A percentile compares a stretch with the other conserved stretches of the same genome.
phyloP scores from a whole-genome alignment of 2,797 vertebrate genomes.

The Spatula clypeata region DNA sequence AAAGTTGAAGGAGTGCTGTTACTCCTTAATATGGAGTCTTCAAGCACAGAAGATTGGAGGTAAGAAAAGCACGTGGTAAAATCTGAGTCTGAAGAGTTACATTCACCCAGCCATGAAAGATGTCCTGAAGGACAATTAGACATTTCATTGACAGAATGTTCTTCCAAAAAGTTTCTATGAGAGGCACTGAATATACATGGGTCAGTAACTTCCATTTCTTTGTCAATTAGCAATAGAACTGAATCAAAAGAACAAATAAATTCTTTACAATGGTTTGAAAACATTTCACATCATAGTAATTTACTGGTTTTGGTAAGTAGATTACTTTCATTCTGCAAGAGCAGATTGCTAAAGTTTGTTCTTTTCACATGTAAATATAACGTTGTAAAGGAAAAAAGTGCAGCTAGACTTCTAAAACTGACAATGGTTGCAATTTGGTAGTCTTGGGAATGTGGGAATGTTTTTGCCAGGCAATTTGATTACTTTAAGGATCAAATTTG shows the following conservation, averaged over 20 bases:
- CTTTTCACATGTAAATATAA: background rate
- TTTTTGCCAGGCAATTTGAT: background rate
- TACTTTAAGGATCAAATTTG: background rate
- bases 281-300: background rate
- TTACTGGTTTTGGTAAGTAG: background rate
- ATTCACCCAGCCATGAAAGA: background rate
- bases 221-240: background rate
- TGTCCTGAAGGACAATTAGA: background rate
- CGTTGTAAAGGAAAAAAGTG: background rate
- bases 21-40: background rate
- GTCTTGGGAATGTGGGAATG: background rate
- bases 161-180: background rate
- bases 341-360: background rate
- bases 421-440: background rate
- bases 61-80: background rate
- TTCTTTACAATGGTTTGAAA: background rate
- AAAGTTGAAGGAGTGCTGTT: background rate
- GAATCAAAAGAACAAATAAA: background rate
- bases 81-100: background rate
- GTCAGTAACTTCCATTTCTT: background rate
- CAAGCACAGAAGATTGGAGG: background rate
- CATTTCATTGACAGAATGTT: background rate
- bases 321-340: background rate
- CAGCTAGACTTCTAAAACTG: background rate
- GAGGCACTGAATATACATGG: background rate